Base-by-base conservation (phyloP, 2,888 invertebrate species). In the Parascotia fuliginaria region DNA sequence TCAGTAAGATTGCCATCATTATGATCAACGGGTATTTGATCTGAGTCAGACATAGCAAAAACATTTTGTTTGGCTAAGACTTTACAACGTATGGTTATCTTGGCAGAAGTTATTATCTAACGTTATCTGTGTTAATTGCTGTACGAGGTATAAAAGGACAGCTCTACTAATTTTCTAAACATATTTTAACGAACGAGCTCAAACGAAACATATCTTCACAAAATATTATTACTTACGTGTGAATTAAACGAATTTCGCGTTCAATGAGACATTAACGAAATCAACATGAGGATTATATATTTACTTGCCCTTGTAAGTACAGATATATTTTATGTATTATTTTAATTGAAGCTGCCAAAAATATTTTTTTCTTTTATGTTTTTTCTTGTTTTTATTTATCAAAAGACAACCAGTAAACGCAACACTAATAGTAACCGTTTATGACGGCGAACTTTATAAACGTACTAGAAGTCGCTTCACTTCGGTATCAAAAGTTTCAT, bases 11-110 rank as follows among this genome's bases (percentile, higher is more conserved):
- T 62, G 61, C 56, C 56, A 66, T 65, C 51, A 70, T 71, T 65
- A 64, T 56, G 59, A 48, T 56, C 58, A 50, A 49, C 48, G 40
- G 46, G 19, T 83, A 81, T 88, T 83, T 81, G 62, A 64, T 75
- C 73, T 90, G 90, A 92, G 77, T 91, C 92, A 91, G 80, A 73
- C 75, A 66, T 73, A 80, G 89, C 88, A 78, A 89, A 89, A 90
- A 90, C 87, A 89, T 77, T 70, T 64, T 88, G 87, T 91, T 90
- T 90, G 81, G 66, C 59, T 55, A 80, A 80, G 86, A 74, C 77
- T 84, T 68, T 76, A 74, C 70, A 70, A 60, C 62, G 64, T 68
- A 55, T 59, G 70, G 71, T 83, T 91, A 89, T 89, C 86, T 82
- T 72, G 70, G 69, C 75, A 81, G 80, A 66, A 82, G 79, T 72